Evolutionary conservation across 64 coral and sea anemone genomes (phyloP), one percentile per base, ranked within the genome.

Genomic region (Hydrozoanthus tunicans): DNA sequence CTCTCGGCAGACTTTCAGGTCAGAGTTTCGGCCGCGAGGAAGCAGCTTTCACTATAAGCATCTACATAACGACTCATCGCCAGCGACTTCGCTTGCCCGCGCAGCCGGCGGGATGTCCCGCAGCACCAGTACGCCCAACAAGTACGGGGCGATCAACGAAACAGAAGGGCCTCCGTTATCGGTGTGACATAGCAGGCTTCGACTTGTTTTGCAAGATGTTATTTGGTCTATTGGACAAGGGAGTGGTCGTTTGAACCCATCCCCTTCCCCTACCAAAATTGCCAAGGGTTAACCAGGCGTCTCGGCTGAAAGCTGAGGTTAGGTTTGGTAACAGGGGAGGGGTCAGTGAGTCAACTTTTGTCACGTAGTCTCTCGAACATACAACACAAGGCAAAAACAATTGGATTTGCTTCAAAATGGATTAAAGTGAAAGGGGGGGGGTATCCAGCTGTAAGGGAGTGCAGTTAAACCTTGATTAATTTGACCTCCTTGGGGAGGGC

Each of bases 31-130:
- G 25, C 95, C 95, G 3, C 90, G 95, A 53, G 92, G 89, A 20
- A 88, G 60, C 20, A 96, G 95, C 63, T 96, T 96, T 56, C 92
- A 96, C 58, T 96, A 96, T 58, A 96, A 96, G 61, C 92, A 96
- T 78, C 79, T 96, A 14, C 61, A 94, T 60, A 72, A 96, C 57
- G 77, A 92, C 2, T 26, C 73, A 15, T n/a, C 23, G 24, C 59
- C 81, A n/a, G 52, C 81, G 5, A 82, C 74, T 63, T 89, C 80
- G 5, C 82, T 93, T 27, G 77, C 86, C 15, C 74, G 68, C 7
- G 63, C 88, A 27, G 81, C 32, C 32, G 2, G 84, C 17, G 27
- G 43, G 79, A 77, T 69, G 51, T 4, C 25, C 59, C 81, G 60
- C 26, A 82, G 80, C 63, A 89, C 56, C 52, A 79, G 89, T 13